These are phyloP conservation scores for Takifugu ocellatus DNA, from an alignment of 2,797 vertebrate species.

Conservation along the genomic window DNA sequence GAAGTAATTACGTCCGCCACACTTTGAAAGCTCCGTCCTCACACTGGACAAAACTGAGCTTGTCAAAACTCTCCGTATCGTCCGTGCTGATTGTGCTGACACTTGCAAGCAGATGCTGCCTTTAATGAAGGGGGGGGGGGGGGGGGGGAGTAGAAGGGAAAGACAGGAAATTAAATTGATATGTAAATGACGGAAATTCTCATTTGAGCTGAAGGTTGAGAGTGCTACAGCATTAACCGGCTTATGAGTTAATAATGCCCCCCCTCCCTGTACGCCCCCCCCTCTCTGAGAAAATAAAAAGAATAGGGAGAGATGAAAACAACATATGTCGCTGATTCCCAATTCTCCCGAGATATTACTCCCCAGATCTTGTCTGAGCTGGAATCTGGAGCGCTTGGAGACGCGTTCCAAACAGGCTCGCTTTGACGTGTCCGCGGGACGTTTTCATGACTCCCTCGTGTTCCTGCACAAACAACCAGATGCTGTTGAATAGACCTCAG, in stretches of 20 bases:
- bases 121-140: constrained; percentile 64
- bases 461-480: constrained; percentile 54
- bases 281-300: constrained; percentile 14
- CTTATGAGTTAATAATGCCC: constrained; percentile 75
- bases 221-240: constrained; percentile 73
- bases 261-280: not conserved
- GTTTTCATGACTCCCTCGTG: constrained; percentile 1
- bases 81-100: not conserved
- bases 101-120: constrained; percentile 53
- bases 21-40: too few relatives aligned
- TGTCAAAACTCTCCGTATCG: constrained; percentile 14
- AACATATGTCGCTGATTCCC: constrained; percentile 64
- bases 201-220: constrained; percentile 77
- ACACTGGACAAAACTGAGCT: too few relatives aligned
- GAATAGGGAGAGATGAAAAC: constrained; percentile 59
- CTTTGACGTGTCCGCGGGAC: constrained; percentile 31
- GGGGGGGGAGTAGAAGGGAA: constrained; percentile 27
- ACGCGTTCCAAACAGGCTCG: constrained; percentile 32
- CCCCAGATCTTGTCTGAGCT: constrained; percentile 60
- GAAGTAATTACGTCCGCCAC: too few relatives aligned
- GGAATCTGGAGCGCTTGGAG: constrained; percentile 49
- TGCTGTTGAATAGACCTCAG: constrained; percentile 62
- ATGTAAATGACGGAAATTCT: constrained; percentile 78
- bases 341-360: constrained; percentile 51
- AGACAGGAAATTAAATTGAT: constrained; percentile 78